Conservation (phyloP, 2,888 invertebrate genomes). For the Vannuccia rotundouncinata region DNA sequence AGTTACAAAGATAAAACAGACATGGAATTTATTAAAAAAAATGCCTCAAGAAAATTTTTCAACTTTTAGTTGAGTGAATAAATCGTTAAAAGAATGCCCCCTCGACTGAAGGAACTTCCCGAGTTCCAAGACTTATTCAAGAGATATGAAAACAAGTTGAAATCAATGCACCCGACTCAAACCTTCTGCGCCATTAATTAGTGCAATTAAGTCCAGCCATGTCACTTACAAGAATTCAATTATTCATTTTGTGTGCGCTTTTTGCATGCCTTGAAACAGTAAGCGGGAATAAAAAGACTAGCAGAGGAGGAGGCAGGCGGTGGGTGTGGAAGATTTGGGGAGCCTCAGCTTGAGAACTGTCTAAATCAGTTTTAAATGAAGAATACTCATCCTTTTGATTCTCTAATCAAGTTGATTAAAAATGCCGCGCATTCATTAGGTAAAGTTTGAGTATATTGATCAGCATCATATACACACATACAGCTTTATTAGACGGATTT, state of each 20-base stretch:
- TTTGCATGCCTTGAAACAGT: neutral
- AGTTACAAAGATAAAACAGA: too few species aligned
- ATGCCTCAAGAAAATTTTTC: too few species aligned
- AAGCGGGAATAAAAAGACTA: neutral
- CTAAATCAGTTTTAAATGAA: constrained; percentile 6
- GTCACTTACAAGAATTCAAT: constrained; percentile 26
- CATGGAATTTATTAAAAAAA: too few species aligned
- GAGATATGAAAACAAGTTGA: constrained; percentile 17
- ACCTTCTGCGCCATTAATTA: constrained; percentile 13
- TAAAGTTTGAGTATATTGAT: constrained; percentile 19
- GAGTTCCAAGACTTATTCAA: neutral
- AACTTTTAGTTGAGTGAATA: too few species aligned
- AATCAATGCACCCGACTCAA: neutral
- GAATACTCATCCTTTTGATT: constrained; percentile 16
- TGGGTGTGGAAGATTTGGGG: neutral
- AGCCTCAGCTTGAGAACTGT: neutral
- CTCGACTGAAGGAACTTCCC: neutral
- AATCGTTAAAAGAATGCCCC: neutral
- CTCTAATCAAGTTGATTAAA: constrained; percentile 23
- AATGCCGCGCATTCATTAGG: constrained; percentile 16
- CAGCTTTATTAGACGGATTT: too few species aligned
- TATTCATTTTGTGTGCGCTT: constrained; percentile 19
- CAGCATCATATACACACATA: neutral
- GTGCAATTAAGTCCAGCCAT: constrained; percentile 21
- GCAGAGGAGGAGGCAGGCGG: neutral